Evolutionary conservation across 2,888 invertebrate species (phyloP), one percentile per base, ranked within the genome.

Genomic region (Galeruca laticollis): DNA sequence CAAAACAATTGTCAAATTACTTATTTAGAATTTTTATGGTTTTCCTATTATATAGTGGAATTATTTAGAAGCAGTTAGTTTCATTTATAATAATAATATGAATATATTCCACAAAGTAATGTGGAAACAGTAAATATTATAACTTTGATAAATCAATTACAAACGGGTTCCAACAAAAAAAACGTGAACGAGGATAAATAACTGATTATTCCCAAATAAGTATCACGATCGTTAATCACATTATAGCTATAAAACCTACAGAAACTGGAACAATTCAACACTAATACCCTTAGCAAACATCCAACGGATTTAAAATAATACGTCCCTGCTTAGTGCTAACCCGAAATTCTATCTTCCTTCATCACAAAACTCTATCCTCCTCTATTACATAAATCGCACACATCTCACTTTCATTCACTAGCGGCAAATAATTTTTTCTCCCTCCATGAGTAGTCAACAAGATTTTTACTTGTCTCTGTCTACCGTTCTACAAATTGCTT

Each of bases 391-490:
- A 79, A 80, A 79, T 77, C 80, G 76, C 78, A 74, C 76, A 77
- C 77, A 78, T 79, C 79, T 82, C 82, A 77, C 82, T 83, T 82
- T 82, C 83, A 76, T 79, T 77, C 82, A 80, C 80, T 78, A 75
- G 73, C 73, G 73, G 73, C 75, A 70, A 77, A 80, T 81, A 82
- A 83, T 85, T 85, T 84, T 83, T 82, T 84, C 84, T 82, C 80
- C 83, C 82, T 79, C 76, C 73, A 73, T 60, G 67, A 69, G 77
- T 78, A 76, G 77, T 80, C 80, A 77, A 78, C 80, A 80, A 82
- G 82, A 81, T 76, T 73, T 68, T 54, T 47, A 56, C 54, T 43
- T 76, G 72, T 71, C 75, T 69, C 75, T 68, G 68, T 68, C 70
- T 68, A 72, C 56, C 40, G 35, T 49, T 56, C 18, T 33, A 40